These are phyloP conservation scores for Oryzias celebensis DNA, from an alignment of 2,113 vertebrate genomes.

Conservation along the genomic window DNA sequence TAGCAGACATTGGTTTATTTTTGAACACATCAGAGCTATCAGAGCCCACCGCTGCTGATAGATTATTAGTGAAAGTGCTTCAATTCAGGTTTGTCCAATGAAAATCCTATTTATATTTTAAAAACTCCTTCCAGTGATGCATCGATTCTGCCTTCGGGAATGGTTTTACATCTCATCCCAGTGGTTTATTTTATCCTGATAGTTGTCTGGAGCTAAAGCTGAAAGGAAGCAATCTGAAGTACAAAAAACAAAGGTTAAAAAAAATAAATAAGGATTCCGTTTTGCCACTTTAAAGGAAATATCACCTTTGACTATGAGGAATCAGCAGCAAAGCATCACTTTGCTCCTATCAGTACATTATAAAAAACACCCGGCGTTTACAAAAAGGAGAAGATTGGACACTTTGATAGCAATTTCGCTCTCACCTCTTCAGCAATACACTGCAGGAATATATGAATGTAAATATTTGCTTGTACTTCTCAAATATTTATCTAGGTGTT, in stretches of 20 bases:
- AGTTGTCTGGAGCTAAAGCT: constrained; percentile 6
- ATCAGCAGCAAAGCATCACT: not conserved
- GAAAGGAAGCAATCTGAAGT: constrained; percentile 5
- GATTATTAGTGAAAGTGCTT: too few relatives aligned
- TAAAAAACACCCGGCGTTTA: not conserved
- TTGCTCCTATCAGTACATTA: constrained; percentile 16
- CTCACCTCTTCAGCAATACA: not conserved
- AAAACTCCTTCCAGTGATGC: not conserved
- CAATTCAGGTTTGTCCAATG: constrained; percentile 1
- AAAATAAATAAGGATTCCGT: constrained; percentile 4
- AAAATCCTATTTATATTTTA: constrained; percentile 11
- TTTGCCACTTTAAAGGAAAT: constrained; percentile 14
- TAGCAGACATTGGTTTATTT: too few relatives aligned
- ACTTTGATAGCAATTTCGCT: not conserved
- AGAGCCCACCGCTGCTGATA: too few relatives aligned
- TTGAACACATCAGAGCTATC: too few relatives aligned
- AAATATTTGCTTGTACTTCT: constrained; percentile 3
- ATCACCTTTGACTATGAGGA: constrained; percentile 17
- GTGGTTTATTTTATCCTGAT: constrained; percentile 6
- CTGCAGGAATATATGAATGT: not conserved
- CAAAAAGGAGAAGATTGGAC: not conserved
- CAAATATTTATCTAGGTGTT: not conserved
- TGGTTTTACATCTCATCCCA: constrained; percentile 6
- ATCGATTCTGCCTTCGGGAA: not conserved
- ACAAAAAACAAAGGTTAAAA: constrained; percentile 2